Evolutionary conservation across 2,888 invertebrate species (phyloP).

Genomic region (Lampropteryx suffumata): DNA sequence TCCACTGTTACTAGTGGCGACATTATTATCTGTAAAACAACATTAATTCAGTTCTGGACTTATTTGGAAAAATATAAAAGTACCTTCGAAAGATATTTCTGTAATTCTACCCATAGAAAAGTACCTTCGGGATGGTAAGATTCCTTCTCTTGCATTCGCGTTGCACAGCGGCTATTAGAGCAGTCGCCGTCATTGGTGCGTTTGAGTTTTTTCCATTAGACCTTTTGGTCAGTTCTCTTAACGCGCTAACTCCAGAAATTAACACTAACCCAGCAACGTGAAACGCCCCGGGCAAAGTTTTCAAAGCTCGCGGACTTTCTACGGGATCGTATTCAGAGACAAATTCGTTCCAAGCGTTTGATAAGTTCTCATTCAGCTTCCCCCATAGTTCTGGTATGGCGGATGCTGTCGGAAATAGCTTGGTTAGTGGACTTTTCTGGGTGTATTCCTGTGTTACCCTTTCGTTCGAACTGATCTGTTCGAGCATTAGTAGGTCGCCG

Average conservation of each 20-base stretch:
- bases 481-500: slow-evolving; percentile 88
- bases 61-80: too few relatives aligned
- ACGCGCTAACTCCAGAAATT: slow-evolving; percentile 85
- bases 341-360: slow-evolving; percentile 91
- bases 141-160: slow-evolving; percentile 68
- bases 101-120: not conserved
- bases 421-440: slow-evolving; percentile 72
- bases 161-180: slow-evolving; percentile 67
- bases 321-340: slow-evolving; percentile 90
- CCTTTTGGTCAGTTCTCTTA: slow-evolving; percentile 84
- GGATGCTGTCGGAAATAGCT: slow-evolving; percentile 83
- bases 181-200: slow-evolving; percentile 68
- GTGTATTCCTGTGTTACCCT: slow-evolving; percentile 55
- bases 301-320: slow-evolving; percentile 86
- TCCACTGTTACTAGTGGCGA: slow-evolving; percentile 71
- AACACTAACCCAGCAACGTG: slow-evolving; percentile 84
- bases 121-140: slow-evolving; percentile 68
- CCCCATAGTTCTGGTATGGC: slow-evolving; percentile 86
- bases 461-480: slow-evolving; percentile 63
- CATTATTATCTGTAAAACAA: slow-evolving; percentile 57
- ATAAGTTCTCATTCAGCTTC: slow-evolving; percentile 85
- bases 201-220: slow-evolving; percentile 55
- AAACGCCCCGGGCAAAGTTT: slow-evolving; percentile 82
- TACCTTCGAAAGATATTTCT: too few relatives aligned
- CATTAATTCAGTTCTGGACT: not conserved